Conservation (phyloP, 1,140 invertebrate species). For the Scylla paramamosain region DNA sequence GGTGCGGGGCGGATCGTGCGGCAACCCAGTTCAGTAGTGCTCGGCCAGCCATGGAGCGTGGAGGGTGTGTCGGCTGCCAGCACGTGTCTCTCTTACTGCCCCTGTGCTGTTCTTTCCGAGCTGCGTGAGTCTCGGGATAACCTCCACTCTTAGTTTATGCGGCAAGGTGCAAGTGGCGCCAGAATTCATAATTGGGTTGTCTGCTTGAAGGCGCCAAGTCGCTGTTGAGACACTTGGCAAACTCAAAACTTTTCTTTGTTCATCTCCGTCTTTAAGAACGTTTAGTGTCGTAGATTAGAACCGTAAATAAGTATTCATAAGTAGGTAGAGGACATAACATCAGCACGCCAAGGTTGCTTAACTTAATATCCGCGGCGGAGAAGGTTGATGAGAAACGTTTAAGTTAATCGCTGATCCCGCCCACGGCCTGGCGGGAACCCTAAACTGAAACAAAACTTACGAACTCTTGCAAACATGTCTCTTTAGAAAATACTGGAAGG, state of each 20-base stretch:
- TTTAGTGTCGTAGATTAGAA: neutral
- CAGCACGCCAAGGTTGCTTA: neutral
- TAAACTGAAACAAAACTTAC: neutral
- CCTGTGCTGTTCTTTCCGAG: neutral
- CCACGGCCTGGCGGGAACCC: neutral
- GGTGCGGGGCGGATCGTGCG: neutral
- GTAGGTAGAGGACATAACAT: neutral
- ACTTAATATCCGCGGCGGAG: neutral
- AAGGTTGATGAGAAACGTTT: neutral
- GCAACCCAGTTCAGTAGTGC: neutral
- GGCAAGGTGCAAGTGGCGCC: neutral
- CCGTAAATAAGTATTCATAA: neutral
- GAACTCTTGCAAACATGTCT: neutral
- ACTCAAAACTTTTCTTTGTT: neutral
- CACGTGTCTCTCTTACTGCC: neutral
- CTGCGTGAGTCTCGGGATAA: neutral
- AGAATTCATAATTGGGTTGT: neutral
- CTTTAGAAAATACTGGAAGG: neutral
- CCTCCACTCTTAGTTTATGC: neutral
- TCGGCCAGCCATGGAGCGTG: constrained; percentile 16
- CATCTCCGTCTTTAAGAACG: neutral
- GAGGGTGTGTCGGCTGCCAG: neutral
- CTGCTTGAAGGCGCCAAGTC: neutral
- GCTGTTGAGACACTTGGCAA: neutral
- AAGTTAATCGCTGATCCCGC: too few relatives aligned